These are phyloP conservation scores for Rhegmatorhina hoffmannsi DNA, from an alignment of 2,113 vertebrate genomes.

Conservation along the genomic window DNA sequence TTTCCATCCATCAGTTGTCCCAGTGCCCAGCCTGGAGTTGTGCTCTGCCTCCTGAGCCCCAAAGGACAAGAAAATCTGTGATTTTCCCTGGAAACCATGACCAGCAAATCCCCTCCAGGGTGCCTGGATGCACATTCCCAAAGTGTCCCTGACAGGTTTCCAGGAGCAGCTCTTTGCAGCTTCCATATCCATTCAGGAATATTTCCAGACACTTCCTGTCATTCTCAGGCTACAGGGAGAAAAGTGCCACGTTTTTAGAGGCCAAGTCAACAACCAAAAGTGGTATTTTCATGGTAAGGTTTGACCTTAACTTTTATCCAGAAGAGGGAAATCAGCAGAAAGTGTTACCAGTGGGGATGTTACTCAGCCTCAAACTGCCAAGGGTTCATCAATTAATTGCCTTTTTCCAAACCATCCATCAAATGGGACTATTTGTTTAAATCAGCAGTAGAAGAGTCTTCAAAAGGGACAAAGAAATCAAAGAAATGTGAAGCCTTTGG, in stretches of 20 bases:
- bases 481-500: not conserved
- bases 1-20: not conserved
- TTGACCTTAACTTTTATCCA: not conserved
- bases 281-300: not conserved
- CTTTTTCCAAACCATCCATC: not conserved
- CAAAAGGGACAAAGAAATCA: not conserved
- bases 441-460: not conserved
- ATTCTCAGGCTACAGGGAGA: not conserved
- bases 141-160: not conserved
- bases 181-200: not conserved
- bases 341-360: not conserved
- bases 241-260: not conserved
- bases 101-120: not conserved
- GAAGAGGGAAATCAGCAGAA: not conserved
- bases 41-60: not conserved
- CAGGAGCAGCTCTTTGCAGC: not conserved
- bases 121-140: not conserved
- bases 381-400: not conserved
- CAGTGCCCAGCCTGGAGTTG: not conserved
- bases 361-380: not conserved
- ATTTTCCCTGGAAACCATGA: not conserved
- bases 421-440: not conserved
- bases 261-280: not conserved
- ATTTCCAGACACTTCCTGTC: not conserved
- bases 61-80: not conserved